A percentile compares a stretch with the other conserved stretches of the same genome.
Conservation (phyloP, 2,888 invertebrate genomes). For the Drosophila macrospina region DNA sequence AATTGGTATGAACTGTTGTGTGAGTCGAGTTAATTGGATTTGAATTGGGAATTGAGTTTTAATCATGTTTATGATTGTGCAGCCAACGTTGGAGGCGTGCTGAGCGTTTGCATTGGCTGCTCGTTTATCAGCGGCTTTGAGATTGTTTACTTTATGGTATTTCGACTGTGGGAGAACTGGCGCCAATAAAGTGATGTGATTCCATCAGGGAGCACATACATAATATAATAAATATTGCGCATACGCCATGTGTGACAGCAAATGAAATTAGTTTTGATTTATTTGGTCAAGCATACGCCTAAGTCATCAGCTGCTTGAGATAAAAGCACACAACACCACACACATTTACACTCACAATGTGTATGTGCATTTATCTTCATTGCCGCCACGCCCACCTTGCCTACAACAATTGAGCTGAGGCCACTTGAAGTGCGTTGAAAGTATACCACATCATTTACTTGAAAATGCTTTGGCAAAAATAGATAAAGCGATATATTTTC, state of each 20-base stretch:
- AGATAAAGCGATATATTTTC: constrained; percentile 4
- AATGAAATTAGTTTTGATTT: constrained; percentile 66
- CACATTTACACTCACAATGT: constrained; percentile 1
- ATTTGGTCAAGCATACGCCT: constrained; percentile 46
- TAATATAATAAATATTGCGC: constrained; percentile 52
- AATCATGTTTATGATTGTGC: constrained; percentile 10
- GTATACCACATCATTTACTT: constrained; percentile 25
- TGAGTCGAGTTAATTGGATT: constrained; percentile 54
- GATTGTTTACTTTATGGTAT: constrained; percentile 75
- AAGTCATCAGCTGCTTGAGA: constrained; percentile 48
- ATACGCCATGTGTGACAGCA: constrained; percentile 67
- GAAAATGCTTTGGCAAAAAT: constrained; percentile 3
- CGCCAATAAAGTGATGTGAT: constrained; percentile 31
- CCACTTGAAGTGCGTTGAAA: constrained; percentile 2
- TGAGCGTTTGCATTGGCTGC: constrained; percentile 83
- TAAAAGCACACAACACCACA: constrained; percentile 7
- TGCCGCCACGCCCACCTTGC: constrained; percentile 40
- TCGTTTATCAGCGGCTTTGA: constrained; percentile 82
- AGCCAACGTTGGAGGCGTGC: constrained; percentile 82
- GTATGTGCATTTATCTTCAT: constrained; percentile 53
- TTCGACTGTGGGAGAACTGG: constrained; percentile 68
- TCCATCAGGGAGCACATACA: neutral
- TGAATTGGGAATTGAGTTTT: neutral
- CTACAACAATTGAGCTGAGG: neutral
- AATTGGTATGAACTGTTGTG: constrained; percentile 80